phyloP scores from a whole-genome alignment of 2,113 vertebrate species.

The Neomonachus schauinslandi region DNA sequence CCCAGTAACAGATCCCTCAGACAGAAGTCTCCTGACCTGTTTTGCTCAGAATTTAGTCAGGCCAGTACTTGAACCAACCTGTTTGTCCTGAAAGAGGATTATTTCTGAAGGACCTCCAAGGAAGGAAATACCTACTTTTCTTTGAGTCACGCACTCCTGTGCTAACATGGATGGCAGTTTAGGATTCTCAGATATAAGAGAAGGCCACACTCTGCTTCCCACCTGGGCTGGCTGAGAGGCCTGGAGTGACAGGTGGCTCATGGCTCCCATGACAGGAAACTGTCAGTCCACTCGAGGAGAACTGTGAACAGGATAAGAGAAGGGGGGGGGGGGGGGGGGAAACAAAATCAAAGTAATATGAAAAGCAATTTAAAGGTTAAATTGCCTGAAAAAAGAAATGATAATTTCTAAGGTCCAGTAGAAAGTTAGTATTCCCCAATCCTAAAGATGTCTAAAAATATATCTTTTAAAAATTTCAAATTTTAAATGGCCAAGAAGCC shows the following conservation, averaged over 20 bases:
- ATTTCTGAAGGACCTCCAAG: background rate
- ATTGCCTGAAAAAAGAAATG: constrained; percentile 26
- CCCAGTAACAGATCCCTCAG: background rate
- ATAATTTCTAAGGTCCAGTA: background rate
- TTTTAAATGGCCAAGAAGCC: constrained; percentile 19
- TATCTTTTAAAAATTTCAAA: background rate
- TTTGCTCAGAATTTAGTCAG: background rate
- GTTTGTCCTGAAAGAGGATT: background rate
- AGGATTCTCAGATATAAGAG: background rate
- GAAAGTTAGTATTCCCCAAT: constrained; percentile 19
- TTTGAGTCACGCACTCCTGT: background rate
- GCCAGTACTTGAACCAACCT: background rate
- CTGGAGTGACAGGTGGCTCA: background rate
- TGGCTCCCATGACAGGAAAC: background rate
- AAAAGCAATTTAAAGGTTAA: constrained; percentile 34
- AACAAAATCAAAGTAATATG: background rate
- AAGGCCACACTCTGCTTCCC: background rate
- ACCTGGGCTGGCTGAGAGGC: background rate
- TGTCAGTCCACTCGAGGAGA: background rate
- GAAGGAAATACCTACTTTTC: background rate
- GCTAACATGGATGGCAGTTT: background rate
- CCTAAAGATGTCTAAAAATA: background rate
- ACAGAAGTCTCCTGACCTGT: background rate
- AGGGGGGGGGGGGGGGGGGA: background rate
- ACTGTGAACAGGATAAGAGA: background rate